A percentile compares a stretch with the other conserved stretches of the same genome.
These are phyloP conservation scores for Cephalopholis sonnerati DNA, from an alignment of 2,113 vertebrate genomes.

Conservation along the genomic window DNA sequence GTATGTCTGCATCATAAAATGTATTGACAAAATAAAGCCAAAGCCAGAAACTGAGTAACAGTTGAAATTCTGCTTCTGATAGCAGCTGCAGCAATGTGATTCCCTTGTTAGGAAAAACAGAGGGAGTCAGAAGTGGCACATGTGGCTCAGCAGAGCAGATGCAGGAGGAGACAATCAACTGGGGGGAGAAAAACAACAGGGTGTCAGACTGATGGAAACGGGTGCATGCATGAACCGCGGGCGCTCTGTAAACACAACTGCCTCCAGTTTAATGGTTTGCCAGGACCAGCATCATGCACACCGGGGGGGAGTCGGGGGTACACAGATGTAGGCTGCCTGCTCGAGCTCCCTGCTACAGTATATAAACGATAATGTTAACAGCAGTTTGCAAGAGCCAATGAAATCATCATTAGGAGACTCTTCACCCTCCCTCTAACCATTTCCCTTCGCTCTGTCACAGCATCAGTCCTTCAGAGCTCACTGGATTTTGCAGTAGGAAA, in stretches of 20 bases:
- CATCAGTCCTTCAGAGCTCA: constrained; percentile 44
- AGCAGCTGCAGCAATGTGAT: constrained; percentile 48
- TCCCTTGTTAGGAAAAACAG: constrained; percentile 60
- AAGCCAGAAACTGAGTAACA: constrained; percentile 35
- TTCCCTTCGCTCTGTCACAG: constrained; percentile 23
- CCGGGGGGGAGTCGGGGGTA: background rate
- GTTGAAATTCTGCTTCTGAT: constrained; percentile 37
- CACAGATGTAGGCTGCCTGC: background rate
- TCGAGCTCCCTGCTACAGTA: constrained; percentile 29
- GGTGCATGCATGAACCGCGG: constrained; percentile 30
- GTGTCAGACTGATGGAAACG: constrained; percentile 56
- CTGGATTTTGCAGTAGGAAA: constrained; percentile 71
- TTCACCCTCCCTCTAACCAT: constrained; percentile 12
- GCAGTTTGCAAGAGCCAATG: constrained; percentile 9
- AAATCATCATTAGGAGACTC: constrained; percentile 20
- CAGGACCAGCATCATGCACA: constrained; percentile 39
- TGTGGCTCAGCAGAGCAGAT: constrained; percentile 53
- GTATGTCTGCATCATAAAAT: background rate
- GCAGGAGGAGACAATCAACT: constrained; percentile 56
- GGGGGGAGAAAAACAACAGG: constrained; percentile 52
- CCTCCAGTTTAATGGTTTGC: constrained; percentile 37
- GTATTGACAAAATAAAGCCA: background rate
- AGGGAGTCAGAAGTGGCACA: constrained; percentile 44
- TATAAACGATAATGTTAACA: constrained; percentile 20
- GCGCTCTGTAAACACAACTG: constrained; percentile 53